phyloP scores from a whole-genome alignment of 2,113 vertebrate genomes.

The Orthonyx spaldingii region DNA sequence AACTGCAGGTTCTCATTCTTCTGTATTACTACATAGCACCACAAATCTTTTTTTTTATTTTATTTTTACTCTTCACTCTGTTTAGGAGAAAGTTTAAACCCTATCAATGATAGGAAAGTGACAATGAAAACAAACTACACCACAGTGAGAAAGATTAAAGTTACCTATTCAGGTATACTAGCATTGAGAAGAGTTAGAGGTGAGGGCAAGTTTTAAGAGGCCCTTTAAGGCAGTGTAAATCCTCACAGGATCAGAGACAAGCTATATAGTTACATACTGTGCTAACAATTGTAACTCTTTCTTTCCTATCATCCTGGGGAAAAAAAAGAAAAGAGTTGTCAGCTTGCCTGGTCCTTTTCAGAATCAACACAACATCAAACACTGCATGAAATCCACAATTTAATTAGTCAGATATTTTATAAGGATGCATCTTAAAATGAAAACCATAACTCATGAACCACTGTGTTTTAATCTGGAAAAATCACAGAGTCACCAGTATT shows the following conservation, averaged over 20 bases:
- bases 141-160: neutral
- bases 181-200: neutral
- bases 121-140: neutral
- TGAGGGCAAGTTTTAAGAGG: neutral
- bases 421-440: slow-evolving; percentile 43
- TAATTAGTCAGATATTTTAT: slow-evolving; percentile 40
- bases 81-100: neutral
- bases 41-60: too few relatives aligned
- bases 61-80: too few relatives aligned
- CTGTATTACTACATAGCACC: neutral
- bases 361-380: slow-evolving; percentile 18
- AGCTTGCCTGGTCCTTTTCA: slow-evolving; percentile 27
- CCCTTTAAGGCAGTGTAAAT: neutral
- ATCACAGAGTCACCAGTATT: neutral
- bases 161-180: neutral
- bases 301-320: neutral
- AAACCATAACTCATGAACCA: slow-evolving; percentile 13
- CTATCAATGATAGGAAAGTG: neutral
- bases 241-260: neutral
- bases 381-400: slow-evolving; percentile 4
- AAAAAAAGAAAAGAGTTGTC: neutral
- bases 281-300: neutral
- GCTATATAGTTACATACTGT: neutral
- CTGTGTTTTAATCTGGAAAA: slow-evolving; percentile 12
- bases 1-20: neutral